A percentile compares a stretch with the other conserved stretches of the same genome.
Conservation (phyloP, 2,113 vertebrate genomes). For the Gopherus flavomarginatus region DNA sequence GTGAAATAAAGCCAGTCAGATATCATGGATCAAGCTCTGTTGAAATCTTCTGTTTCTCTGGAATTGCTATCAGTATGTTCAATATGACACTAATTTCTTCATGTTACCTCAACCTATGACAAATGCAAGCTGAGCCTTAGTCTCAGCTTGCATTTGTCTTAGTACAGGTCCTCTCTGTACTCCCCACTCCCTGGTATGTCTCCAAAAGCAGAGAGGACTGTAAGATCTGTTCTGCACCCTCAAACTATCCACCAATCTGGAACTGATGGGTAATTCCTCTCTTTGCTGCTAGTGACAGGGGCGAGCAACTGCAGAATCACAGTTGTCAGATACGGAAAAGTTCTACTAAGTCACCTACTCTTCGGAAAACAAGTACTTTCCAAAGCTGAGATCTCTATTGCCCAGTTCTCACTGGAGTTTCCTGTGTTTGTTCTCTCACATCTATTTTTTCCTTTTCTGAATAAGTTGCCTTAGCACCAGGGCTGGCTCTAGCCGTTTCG, state of each 20-base stretch:
- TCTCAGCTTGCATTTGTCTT: too few species aligned
- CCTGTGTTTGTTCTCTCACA: background rate
- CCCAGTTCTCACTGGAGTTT: background rate
- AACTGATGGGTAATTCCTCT: background rate
- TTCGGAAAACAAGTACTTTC: background rate
- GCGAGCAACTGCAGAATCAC: background rate
- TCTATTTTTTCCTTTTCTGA: background rate
- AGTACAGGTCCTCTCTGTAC: too few species aligned
- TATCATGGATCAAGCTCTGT: constrained; percentile 19
- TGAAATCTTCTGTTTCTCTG: background rate
- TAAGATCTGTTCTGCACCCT: background rate
- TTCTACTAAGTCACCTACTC: background rate
- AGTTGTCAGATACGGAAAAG: background rate
- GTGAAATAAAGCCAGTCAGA: constrained; percentile 31
- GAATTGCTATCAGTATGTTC: constrained; percentile 11
- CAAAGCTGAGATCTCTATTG: background rate
- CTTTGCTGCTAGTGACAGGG: background rate
- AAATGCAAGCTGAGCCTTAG: background rate
- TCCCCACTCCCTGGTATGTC: too few species aligned
- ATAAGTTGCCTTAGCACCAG: background rate
- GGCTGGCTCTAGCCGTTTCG: too few species aligned
- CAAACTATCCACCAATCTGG: accelerated
- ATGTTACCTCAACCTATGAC: background rate
- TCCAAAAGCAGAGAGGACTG: too few species aligned
- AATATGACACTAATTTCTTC: background rate